Conservation (phyloP, 2,113 vertebrate species). For the Triplophysa rosa region DNA sequence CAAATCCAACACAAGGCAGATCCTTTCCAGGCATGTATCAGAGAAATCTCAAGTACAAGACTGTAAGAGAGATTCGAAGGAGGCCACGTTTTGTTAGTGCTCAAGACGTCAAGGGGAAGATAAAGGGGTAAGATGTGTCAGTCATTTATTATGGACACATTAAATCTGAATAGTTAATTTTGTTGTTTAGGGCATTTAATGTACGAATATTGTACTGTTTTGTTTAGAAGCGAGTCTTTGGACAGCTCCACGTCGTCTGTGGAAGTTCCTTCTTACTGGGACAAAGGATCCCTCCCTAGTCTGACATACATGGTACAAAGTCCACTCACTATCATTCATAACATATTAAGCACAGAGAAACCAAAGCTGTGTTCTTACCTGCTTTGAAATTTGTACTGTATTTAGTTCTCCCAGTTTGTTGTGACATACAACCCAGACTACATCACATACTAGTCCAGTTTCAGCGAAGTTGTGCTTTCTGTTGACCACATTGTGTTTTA, state of each 20-base stretch:
- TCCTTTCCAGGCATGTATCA: slow-evolving; percentile 80
- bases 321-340: neutral
- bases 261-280: slow-evolving; percentile 82
- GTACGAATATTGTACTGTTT: neutral
- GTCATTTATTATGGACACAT: neutral
- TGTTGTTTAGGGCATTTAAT: neutral
- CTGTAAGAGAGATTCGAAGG: slow-evolving; percentile 76
- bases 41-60: slow-evolving; percentile 74
- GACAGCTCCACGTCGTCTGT: slow-evolving; percentile 50
- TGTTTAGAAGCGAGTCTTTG: slow-evolving; percentile 49
- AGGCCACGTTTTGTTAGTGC: slow-evolving; percentile 84
- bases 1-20: neutral
- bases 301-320: slow-evolving; percentile 79
- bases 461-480: no score
- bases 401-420: no score
- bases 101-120: slow-evolving; percentile 75
- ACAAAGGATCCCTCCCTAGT: slow-evolving; percentile 76
- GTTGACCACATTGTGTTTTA: no score
- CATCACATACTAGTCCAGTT: no score
- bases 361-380: neutral
- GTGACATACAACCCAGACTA: no score
- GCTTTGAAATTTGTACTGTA: neutral
- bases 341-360: neutral
- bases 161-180: neutral
- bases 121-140: slow-evolving; percentile 59